Percentiles rank a stretch among this genome's conserved stretches.
phyloP scores from a whole-genome alignment of 2,113 vertebrate species.

The Plecotus auritus region DNA sequence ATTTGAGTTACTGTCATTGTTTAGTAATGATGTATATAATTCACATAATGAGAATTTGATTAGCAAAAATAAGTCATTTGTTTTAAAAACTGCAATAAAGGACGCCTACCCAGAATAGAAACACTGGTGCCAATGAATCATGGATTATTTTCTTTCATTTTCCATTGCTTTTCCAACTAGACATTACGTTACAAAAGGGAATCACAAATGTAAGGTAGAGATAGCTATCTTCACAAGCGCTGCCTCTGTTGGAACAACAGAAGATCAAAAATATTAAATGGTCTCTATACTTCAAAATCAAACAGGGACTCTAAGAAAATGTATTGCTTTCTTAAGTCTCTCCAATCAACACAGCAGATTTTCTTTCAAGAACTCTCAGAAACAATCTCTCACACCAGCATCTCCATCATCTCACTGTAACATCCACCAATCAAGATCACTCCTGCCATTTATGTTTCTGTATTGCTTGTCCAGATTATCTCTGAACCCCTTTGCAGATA shows the following conservation, averaged over 20 bases:
- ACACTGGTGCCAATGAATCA: neutral
- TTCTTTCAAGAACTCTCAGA: neutral
- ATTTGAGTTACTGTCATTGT: neutral
- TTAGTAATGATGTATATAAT: neutral
- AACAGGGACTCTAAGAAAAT: neutral
- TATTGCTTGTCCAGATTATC: neutral
- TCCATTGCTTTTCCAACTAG: neutral
- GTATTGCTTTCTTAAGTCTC: neutral
- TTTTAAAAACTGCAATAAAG: neutral
- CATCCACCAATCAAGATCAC: fast-evolving
- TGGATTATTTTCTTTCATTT: neutral
- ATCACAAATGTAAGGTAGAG: neutral
- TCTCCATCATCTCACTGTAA: neutral
- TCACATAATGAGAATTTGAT: neutral
- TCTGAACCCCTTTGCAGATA: neutral
- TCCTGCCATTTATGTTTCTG: neutral
- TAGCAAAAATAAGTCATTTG: neutral
- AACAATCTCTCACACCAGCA: neutral
- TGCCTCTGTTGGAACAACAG: neutral
- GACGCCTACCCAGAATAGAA: neutral
- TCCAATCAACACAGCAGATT: neutral
- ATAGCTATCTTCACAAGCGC: neutral
- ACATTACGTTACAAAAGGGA: neutral
- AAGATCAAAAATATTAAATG: neutral
- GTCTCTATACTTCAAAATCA: neutral